Conservation (phyloP, 2,113 vertebrate genomes). For the Balaenoptera acutorostrata region DNA sequence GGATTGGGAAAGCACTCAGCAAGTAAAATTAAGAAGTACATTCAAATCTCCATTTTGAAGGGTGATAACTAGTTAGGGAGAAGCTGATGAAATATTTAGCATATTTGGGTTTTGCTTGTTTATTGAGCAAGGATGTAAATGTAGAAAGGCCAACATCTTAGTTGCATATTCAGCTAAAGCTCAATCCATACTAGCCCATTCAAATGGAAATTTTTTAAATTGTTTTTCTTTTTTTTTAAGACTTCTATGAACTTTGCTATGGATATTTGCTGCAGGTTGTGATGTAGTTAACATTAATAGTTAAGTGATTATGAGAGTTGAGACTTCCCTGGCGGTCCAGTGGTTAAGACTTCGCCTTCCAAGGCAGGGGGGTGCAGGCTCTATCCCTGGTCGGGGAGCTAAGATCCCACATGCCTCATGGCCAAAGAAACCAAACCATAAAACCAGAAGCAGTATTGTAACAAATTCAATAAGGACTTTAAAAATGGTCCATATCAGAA, state of each 20-base stretch:
- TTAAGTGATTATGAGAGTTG: not conserved
- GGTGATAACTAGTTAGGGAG: not conserved
- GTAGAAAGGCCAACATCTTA: not conserved
- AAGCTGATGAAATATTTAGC: not conserved
- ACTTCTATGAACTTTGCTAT: not conserved
- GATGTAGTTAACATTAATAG: not conserved
- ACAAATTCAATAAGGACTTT: too few species aligned
- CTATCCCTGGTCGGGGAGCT: too few species aligned
- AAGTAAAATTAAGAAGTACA: not conserved
- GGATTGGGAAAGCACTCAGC: not conserved
- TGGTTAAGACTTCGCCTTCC: too few species aligned
- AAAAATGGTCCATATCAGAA: too few species aligned
- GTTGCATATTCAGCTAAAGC: not conserved
- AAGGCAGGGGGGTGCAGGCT: too few species aligned
- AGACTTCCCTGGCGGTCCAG: too few species aligned
- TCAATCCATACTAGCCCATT: not conserved
- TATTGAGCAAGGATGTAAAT: not conserved
- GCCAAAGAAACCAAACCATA: too few species aligned
- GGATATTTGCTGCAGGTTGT: not conserved
- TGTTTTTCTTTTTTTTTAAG: not conserved
- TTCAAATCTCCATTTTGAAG: not conserved
- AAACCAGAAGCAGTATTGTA: too few species aligned
- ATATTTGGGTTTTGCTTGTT: not conserved
- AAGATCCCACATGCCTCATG: too few species aligned
- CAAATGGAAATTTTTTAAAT: not conserved